A percentile compares a stretch with the other conserved stretches of the same genome.
Conservation (phyloP, 1,140 invertebrate species). For the Drosophila nasuta region DNA sequence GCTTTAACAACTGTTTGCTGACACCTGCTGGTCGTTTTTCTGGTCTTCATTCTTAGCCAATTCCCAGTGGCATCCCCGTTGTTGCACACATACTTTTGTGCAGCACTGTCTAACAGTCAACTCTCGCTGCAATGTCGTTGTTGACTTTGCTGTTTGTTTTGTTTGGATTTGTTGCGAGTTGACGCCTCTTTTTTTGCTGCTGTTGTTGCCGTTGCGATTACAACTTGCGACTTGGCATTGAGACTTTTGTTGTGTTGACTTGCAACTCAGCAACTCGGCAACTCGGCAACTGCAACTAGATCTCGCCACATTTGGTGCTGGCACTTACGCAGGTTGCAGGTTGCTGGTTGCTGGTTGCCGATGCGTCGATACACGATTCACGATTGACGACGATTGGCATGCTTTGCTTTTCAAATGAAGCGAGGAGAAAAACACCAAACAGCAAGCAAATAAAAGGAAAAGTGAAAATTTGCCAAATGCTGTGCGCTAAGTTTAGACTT, state of each 20-base stretch:
- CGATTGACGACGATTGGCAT: conserved; percentile 20
- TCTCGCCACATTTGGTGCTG: conserved; percentile 40
- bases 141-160: not conserved
- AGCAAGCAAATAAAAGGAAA: conserved; percentile 59
- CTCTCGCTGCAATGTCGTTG: conserved; percentile 10
- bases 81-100: not conserved
- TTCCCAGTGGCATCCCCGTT: not conserved
- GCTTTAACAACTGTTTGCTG: too few relatives aligned
- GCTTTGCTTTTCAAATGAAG: conserved; percentile 36
- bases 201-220: conserved; percentile 14
- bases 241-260: conserved; percentile 11
- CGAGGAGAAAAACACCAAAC: conserved; percentile 18
- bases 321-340: conserved; percentile 26
- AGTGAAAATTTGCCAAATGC: conserved; percentile 74
- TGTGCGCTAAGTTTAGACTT: conserved; percentile 12
- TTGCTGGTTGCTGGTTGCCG: conserved; percentile 7
- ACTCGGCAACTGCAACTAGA: conserved; percentile 33
- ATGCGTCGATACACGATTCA: too few relatives aligned
- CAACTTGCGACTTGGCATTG: conserved; percentile 22
- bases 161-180: conserved; percentile 9
- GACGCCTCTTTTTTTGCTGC: conserved; percentile 22
- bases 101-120: conserved; percentile 10
- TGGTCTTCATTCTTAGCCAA: not conserved
- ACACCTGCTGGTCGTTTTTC: too few relatives aligned
- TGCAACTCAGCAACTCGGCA: conserved; percentile 6